A percentile compares a stretch with the other conserved stretches of the same genome.
These are phyloP conservation scores for Drosophila anomalata DNA, from an alignment of 2,888 invertebrate genomes.

Conservation along the genomic window DNA sequence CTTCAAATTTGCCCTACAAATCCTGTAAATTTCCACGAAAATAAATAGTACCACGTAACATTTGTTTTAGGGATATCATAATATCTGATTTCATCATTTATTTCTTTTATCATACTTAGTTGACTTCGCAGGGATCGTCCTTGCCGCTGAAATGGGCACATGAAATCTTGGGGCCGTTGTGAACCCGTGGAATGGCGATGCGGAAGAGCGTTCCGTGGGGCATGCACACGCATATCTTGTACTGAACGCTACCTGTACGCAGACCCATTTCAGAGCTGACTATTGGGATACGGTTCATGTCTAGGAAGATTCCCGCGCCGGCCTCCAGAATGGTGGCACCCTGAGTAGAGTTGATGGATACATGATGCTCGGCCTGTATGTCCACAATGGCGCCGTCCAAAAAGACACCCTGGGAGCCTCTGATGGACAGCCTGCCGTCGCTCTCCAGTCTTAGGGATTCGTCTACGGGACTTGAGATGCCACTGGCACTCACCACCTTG, in stretches of 20 bases:
- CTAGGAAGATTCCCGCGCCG: slow-evolving; percentile 89
- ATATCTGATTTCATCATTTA: slow-evolving; percentile 14
- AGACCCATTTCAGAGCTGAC: slow-evolving; percentile 85
- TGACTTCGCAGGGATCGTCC: slow-evolving; percentile 81
- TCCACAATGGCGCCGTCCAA: slow-evolving; percentile 89
- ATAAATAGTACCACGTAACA: slow-evolving; percentile 56
- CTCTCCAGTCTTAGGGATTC: slow-evolving; percentile 88
- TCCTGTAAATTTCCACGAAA: slow-evolving; percentile 60
- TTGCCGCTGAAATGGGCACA: slow-evolving; percentile 82
- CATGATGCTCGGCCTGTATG: slow-evolving; percentile 91
- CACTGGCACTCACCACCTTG: slow-evolving; percentile 88
- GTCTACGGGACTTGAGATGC: slow-evolving; percentile 90
- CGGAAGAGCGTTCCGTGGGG: slow-evolving; percentile 93
- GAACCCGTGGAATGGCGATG: slow-evolving; percentile 87
- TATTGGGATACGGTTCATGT: slow-evolving; percentile 89
- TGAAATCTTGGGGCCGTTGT: slow-evolving; percentile 81
- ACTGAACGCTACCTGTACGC: slow-evolving; percentile 86
- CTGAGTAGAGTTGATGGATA: slow-evolving; percentile 91
- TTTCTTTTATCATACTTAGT: slow-evolving; percentile 28
- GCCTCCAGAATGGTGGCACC: slow-evolving; percentile 89
- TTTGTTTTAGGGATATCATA: slow-evolving; percentile 56
- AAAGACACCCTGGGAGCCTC: slow-evolving; percentile 91
- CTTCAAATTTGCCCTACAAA: slow-evolving; percentile 11
- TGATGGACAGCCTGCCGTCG: slow-evolving; percentile 87
- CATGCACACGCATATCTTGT: slow-evolving; percentile 95